phyloP scores from a whole-genome alignment of 2,888 invertebrate species.

The Acrobasis consociella region DNA sequence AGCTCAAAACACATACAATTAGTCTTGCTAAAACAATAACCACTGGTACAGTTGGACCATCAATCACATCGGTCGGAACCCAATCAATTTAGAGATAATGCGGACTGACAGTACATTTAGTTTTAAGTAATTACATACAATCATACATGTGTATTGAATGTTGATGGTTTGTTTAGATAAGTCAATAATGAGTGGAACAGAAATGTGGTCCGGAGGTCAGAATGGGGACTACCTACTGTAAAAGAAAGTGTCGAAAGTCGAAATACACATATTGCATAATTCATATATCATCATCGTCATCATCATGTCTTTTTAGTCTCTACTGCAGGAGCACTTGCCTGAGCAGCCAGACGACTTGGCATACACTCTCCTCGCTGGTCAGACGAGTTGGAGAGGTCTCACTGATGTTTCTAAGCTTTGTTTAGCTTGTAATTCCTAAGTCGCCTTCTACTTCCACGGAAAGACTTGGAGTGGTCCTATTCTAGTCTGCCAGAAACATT shows the following conservation, averaged over 20 bases:
- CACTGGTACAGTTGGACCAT: conserved; percentile 9
- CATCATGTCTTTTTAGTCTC: too few relatives aligned
- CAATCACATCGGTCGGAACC: conserved; percentile 18
- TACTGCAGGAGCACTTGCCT: too few relatives aligned
- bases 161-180: conserved; percentile 20
- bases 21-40: conserved; percentile 23
- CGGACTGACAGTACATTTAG: conserved; percentile 22
- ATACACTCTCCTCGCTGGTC: too few relatives aligned
- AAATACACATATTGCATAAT: too few relatives aligned
- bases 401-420: too few relatives aligned
- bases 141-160: conserved; percentile 11
- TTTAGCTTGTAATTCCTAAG: too few relatives aligned
- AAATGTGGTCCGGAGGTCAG: neutral
- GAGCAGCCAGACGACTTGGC: too few relatives aligned
- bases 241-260: neutral
- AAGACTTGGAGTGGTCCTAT: too few relatives aligned
- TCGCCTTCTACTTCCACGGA: too few relatives aligned
- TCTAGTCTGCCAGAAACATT: too few relatives aligned
- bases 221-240: neutral
- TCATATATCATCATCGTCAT: too few relatives aligned
- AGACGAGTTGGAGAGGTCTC: too few relatives aligned
- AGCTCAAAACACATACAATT: conserved; percentile 20
- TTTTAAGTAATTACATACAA: conserved; percentile 20
- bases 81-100: conserved; percentile 23
- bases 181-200: conserved; percentile 9